Evolutionary conservation across 2,888 invertebrate genomes (phyloP), one percentile per base, ranked within the genome.

Genomic region (Microchrysa polita): DNA sequence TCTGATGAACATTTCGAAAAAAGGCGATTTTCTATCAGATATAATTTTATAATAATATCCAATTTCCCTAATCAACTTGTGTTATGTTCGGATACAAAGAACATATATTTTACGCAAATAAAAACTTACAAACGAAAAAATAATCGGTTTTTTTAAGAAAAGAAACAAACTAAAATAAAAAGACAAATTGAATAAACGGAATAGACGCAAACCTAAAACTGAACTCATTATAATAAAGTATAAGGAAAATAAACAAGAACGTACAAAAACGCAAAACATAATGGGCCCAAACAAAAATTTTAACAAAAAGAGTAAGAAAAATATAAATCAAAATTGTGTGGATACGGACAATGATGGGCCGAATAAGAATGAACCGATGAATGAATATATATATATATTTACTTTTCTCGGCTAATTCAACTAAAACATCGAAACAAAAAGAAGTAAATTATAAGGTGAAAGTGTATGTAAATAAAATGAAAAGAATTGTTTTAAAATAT

Each of bases 401-500:
- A 48, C 10, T 48, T 48, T 48, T 5, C 5, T 22, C 27, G 23
- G 23, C 12, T 10, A 59, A 59, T 20, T 2, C 4, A 27, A 27
- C 9, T n/a, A 67, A 52, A 52, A 27, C 44, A 52, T 20, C 22
- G 20, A 65, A 65, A 65, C 44, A 44, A 65, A 65, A 59, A 18
- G 18, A 65, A 42, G 20, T 48, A 48, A 44, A 65, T 44, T 12
- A 65, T 42, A 14, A 14, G 1, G 34, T 2, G 16, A 61, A 27
- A 23, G 40, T 61, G 61, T 40, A 59, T 52, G 48, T 53, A 69
- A 69, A 69, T 57, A 69, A 69, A 69, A 69, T 69, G 20, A 69
- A 69, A 69, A 69, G 69, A 69, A 69, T 69, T 69, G 55, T 55
- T 69, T 69, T 57, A 69, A 55, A 40, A 69, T 65, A 65, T 65